Evolutionary conservation across 2,797 vertebrate genomes (phyloP).

Genomic region (Okamejei kenojei): DNA sequence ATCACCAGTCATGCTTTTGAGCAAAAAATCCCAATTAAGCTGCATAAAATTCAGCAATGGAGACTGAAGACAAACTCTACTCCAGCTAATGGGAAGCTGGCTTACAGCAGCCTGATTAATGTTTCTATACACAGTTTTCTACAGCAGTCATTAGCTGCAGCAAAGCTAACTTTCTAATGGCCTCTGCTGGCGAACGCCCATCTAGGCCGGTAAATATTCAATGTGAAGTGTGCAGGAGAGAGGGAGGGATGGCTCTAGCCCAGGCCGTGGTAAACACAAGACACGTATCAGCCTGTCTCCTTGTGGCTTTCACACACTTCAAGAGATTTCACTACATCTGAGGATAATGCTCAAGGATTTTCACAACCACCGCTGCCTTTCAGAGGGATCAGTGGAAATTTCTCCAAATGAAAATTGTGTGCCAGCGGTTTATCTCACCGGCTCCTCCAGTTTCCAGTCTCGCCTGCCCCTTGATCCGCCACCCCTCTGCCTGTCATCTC

Average conservation of each 20-base stretch:
- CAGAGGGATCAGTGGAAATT: not conserved
- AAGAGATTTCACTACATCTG: not conserved
- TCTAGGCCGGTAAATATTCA: not conserved
- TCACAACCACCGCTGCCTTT: not conserved
- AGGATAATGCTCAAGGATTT: not conserved
- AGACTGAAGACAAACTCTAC: not conserved
- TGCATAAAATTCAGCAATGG: not conserved
- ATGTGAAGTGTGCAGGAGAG: not conserved
- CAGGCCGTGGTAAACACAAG: not conserved
- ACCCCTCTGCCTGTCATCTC: not conserved
- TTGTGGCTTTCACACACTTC: not conserved
- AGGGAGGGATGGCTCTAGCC: not conserved
- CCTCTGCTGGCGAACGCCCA: not conserved
- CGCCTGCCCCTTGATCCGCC: fast-evolving
- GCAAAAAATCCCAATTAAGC: not conserved
- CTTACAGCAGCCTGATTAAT: not conserved
- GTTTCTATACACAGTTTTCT: not conserved
- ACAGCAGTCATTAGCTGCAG: not conserved
- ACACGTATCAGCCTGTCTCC: not conserved
- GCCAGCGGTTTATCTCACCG: not conserved
- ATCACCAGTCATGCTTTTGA: not conserved
- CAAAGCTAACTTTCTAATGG: not conserved
- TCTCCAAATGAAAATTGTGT: not conserved
- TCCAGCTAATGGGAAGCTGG: not conserved
- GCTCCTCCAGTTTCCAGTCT: not conserved